Evolutionary conservation across 2,888 invertebrate genomes (phyloP).

Genomic region (Zaprionus obscuricornis): DNA sequence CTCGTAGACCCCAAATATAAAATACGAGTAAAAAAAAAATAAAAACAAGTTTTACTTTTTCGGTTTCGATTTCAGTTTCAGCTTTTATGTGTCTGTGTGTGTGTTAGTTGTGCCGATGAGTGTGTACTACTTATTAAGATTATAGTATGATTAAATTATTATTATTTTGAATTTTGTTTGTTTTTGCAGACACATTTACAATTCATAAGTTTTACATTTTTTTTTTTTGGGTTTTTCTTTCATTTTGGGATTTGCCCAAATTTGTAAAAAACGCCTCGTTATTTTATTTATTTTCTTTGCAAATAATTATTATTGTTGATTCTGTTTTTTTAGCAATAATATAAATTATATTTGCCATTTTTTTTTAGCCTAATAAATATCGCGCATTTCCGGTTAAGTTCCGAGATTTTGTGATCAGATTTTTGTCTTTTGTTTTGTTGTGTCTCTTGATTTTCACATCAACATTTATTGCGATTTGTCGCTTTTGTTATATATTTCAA

Average conservation of each 20-base stretch:
- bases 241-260: no score
- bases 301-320: no score
- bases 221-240: slow-evolving; percentile 24
- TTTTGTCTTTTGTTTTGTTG: slow-evolving; percentile 3
- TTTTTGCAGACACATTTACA: slow-evolving; percentile 44
- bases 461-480: slow-evolving; percentile 1
- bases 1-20: no score
- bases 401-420: no score
- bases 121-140: slow-evolving; percentile 68
- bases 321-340: background rate
- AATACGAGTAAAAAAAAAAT: no score
- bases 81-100: slow-evolving; percentile 13
- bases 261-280: slow-evolving; percentile 21
- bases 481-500: background rate
- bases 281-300: no score
- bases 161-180: slow-evolving; percentile 27
- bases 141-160: slow-evolving; percentile 48
- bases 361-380: slow-evolving; percentile 14
- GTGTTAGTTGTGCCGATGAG: slow-evolving; percentile 40
- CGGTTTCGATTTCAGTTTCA: slow-evolving; percentile 29
- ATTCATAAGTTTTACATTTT: slow-evolving; percentile 49
- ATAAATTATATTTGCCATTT: background rate
- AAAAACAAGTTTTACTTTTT: slow-evolving; percentile 64
- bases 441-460: background rate
- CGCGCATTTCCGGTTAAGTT: slow-evolving; percentile 2